Conservation (phyloP, 2,888 invertebrate species). For the Brachynemurus nebulosus region DNA sequence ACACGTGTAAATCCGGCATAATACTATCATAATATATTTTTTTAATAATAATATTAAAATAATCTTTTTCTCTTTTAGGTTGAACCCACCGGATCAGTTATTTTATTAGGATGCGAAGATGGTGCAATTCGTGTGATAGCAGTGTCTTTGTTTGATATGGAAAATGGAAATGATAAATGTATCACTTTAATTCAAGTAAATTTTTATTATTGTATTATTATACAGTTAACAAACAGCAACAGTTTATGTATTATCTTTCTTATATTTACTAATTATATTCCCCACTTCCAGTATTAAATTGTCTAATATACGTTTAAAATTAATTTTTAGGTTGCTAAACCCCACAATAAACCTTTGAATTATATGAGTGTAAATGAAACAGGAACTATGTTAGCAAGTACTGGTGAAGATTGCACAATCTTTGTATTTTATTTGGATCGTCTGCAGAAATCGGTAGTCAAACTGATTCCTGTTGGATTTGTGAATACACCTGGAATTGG, state of each 20-base stretch:
- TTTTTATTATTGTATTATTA: not conserved
- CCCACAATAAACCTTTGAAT: constrained; percentile 49
- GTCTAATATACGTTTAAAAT: not conserved
- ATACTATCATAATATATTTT: constrained; percentile 12
- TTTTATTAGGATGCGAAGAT: constrained; percentile 56
- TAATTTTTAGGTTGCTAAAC: constrained; percentile 41
- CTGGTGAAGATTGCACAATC: constrained; percentile 51
- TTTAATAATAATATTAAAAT: constrained; percentile 9
- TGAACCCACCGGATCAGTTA: constrained; percentile 46
- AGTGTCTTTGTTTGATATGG: constrained; percentile 15
- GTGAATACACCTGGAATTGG: constrained; percentile 47
- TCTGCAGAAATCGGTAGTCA: constrained; percentile 27
- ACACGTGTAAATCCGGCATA: too few relatives aligned
- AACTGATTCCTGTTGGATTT: constrained; percentile 51
- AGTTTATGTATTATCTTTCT: too few relatives aligned
- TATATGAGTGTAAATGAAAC: constrained; percentile 43
- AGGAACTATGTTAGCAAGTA: constrained; percentile 47
- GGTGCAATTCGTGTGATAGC: constrained; percentile 49
- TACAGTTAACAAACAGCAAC: not conserved
- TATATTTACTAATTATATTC: too few relatives aligned
- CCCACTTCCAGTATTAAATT: too few relatives aligned
- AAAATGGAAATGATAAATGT: constrained; percentile 16
- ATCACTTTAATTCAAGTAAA: constrained; percentile 24
- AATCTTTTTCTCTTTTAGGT: constrained; percentile 30
- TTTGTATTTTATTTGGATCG: constrained; percentile 44